Evolutionary conservation across 1,140 invertebrate species (phyloP).

Genomic region (Neodiprion virginianus): DNA sequence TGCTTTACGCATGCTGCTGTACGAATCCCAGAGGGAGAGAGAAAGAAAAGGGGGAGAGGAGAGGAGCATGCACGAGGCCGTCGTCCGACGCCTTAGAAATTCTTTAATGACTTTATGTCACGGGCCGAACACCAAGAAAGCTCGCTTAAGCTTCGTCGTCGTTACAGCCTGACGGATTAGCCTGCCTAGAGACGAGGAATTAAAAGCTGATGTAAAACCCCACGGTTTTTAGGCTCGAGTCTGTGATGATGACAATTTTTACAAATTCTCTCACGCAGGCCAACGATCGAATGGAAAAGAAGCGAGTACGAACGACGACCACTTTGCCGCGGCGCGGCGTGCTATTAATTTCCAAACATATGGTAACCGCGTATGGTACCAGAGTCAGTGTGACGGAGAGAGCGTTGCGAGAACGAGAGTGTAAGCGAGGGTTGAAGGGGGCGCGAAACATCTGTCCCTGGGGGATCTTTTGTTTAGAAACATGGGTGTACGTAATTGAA

Average conservation of each 20-base stretch:
- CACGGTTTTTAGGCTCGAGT: background rate
- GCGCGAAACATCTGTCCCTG: background rate
- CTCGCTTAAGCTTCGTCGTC: background rate
- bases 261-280: too few species aligned
- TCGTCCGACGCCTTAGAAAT: slow-evolving; percentile 52
- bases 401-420: too few species aligned
- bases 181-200: background rate
- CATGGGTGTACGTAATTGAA: background rate
- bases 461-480: background rate
- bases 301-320: too few species aligned
- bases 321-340: too few species aligned
- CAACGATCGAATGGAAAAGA: too few species aligned
- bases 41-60: background rate
- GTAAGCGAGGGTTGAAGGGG: background rate
- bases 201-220: slow-evolving; percentile 9
- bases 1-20: background rate
- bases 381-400: too few species aligned
- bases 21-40: background rate
- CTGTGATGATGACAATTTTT: background rate
- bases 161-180: slow-evolving; percentile 3
- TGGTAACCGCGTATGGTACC: too few species aligned
- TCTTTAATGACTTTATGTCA: slow-evolving; percentile 51
- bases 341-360: too few species aligned
- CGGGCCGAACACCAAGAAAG: slow-evolving; percentile 26
- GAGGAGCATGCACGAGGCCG: slow-evolving; percentile 27